These are phyloP conservation scores for Parazoanthus darwini DNA, from an alignment of 92 coral and sea anemone species.

Conservation along the genomic window DNA sequence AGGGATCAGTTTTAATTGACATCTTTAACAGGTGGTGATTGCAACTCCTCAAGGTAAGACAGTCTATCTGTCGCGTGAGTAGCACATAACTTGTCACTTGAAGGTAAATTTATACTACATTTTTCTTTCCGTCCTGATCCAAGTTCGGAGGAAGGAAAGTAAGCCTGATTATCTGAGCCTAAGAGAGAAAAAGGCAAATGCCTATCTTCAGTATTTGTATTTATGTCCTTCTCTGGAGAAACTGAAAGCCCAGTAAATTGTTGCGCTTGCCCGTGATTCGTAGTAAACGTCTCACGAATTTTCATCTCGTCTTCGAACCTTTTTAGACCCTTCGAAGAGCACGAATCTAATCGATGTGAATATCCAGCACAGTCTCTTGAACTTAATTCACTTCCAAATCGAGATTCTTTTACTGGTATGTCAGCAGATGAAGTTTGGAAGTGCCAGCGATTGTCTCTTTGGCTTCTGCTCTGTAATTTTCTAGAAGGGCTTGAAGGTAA, in stretches of 20 bases:
- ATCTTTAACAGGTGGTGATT: conserved; percentile 23
- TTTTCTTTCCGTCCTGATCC: conserved; percentile 9
- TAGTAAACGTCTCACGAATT: neutral
- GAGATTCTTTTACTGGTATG: conserved; percentile 21
- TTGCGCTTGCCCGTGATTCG: neutral
- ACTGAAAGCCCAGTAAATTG: neutral
- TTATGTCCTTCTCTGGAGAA: conserved; percentile 11
- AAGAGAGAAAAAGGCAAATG: neutral
- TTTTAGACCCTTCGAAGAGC: neutral
- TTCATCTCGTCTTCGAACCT: neutral
- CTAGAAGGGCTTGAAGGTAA: conserved; percentile 28
- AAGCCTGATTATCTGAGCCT: conserved; percentile 4
- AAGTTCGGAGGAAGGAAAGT: conserved; percentile 22
- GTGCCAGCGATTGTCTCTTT: neutral
- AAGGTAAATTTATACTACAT: neutral
- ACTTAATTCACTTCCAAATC: neutral
- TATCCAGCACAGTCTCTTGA: neutral
- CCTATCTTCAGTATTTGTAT: neutral
- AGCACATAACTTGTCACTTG: neutral
- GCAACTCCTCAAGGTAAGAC: neutral
- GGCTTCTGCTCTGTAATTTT: neutral
- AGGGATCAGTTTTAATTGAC: neutral
- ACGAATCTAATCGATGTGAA: neutral
- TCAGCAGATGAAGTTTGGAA: neutral
- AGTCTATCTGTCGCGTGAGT: neutral